Base-by-base conservation (phyloP, 2,113 vertebrate genomes). In the Larimichthys crocea region DNA sequence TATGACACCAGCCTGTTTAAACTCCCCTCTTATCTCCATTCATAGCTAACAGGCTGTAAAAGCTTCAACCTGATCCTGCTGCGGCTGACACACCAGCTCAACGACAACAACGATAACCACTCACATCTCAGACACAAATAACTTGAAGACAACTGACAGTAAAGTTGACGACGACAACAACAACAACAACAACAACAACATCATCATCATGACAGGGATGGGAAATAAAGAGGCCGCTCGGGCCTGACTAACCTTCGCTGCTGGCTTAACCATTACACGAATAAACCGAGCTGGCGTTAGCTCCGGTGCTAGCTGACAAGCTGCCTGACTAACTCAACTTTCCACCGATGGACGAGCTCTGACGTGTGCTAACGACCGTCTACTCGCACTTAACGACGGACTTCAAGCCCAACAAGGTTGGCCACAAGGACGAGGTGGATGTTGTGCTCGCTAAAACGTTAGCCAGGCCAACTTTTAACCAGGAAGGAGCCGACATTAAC, bases 321-420 rank as follows among this genome's bases (percentile, higher is more conserved):
- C 67, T 35, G 24, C 8, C 56, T 1, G 10, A 0, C 40, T 11
- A 22, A 46, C 20, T 50, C 3, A 3, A 84, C 64, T 77, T 74
- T 57, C 24, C 26, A n/a, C 9, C 11, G 1, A 7, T 3, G 3
- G n/a, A 1, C 14, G 49, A 75, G 24, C 53, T 15, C 40, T 42
- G 66, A 31, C 15, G 42, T 17, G 2, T 10, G 7, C 0, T 59
- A 24, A 20, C 66, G 26, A 3, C 19, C 44, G 62, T 74, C 46
- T 53, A 20, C 22, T 35, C 55, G 72, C 75, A 82, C 85, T 5
- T 5, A 48, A 64, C 20, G 31, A 35, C 40, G 20, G 84, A 86
- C 86, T 83, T 84, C 46, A 46, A 59, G 63, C 57, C 42, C 74
- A 92, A 86, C 90, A 92, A 92, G 92, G 93, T 91, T 93, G 89